These are phyloP conservation scores for Tenthredo notha DNA, from an alignment of 2,888 invertebrate species.

Conservation along the genomic window DNA sequence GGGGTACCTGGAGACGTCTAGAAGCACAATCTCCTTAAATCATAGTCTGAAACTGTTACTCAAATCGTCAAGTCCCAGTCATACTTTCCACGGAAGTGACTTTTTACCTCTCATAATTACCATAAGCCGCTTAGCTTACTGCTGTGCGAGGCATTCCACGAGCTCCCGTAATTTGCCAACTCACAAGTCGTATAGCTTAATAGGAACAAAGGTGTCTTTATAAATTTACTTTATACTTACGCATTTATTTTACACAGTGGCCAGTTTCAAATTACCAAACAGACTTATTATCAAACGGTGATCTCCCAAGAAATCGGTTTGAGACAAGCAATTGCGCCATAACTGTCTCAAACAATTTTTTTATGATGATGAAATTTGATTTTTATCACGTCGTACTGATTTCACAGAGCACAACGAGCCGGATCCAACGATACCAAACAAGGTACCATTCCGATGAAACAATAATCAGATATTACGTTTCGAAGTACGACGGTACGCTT, in stretches of 20 bases:
- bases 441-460: background rate
- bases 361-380: background rate
- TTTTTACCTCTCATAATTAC: conserved; percentile 39
- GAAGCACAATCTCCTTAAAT: conserved; percentile 27
- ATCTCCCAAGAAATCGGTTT: background rate
- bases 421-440: conserved; percentile 23
- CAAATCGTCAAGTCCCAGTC: conserved; percentile 6
- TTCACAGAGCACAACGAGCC: background rate
- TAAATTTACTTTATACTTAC: background rate
- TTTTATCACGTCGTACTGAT: background rate
- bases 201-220: conserved; percentile 20
- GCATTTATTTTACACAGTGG: background rate
- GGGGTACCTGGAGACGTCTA: conserved; percentile 19
- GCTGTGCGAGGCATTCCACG: background rate
- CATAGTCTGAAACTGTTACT: conserved; percentile 31
- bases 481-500: background rate
- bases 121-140: conserved; percentile 3
- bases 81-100: conserved; percentile 48
- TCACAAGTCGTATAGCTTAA: background rate
- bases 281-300: background rate
- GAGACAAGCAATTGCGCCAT: background rate
- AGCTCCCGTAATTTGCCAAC: conserved; percentile 29
- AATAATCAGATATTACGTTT: background rate
- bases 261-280: background rate
- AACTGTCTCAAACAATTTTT: background rate